phyloP scores from a whole-genome alignment of 2,888 invertebrate genomes.

The Eledone cirrhosa region DNA sequence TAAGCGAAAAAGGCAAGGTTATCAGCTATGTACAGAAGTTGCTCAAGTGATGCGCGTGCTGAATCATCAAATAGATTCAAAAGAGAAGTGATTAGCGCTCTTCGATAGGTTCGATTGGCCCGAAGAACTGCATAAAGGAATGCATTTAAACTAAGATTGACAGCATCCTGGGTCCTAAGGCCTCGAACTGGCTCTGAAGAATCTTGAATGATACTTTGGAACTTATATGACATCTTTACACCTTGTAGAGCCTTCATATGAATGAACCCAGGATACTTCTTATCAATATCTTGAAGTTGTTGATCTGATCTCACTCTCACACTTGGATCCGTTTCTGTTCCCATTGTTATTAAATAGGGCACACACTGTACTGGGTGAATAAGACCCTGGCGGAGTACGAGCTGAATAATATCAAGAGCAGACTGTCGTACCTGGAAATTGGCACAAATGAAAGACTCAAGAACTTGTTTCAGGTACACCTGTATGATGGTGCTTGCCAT shows the following conservation, averaged over 20 bases:
- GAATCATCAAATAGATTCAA: conserved; percentile 93
- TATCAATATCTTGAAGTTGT: conserved; percentile 95
- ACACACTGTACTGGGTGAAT: conserved; percentile 94
- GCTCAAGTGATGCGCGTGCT: conserved; percentile 81
- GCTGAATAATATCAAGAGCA: conserved; percentile 90
- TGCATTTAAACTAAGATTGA: conserved; percentile 85
- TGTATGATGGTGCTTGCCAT: conserved; percentile 99
- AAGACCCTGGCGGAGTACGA: conserved; percentile 94
- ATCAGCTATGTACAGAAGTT: conserved; percentile 97
- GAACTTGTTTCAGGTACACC: conserved; percentile 90
- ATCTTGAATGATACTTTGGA: conserved; percentile 66
- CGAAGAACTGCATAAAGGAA: conserved; percentile 93
- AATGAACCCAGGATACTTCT: conserved; percentile 97
- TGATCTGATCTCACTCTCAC: conserved; percentile 95
- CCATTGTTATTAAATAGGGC: conserved; percentile 96
- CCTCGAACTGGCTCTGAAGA: conserved; percentile 77
- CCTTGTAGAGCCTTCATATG: conserved; percentile 92
- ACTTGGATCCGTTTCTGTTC: conserved; percentile 88
- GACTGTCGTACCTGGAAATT: conserved; percentile 85
- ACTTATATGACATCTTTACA: conserved; percentile 83
- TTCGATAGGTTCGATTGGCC: conserved; percentile 89
- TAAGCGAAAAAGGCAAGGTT: conserved; percentile 98
- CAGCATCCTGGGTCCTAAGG: conserved; percentile 78
- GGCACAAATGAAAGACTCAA: conserved; percentile 88
- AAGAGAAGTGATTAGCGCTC: conserved; percentile 89